Base-by-base conservation (phyloP, 2,797 vertebrate genomes). In the Paguma larvata region DNA sequence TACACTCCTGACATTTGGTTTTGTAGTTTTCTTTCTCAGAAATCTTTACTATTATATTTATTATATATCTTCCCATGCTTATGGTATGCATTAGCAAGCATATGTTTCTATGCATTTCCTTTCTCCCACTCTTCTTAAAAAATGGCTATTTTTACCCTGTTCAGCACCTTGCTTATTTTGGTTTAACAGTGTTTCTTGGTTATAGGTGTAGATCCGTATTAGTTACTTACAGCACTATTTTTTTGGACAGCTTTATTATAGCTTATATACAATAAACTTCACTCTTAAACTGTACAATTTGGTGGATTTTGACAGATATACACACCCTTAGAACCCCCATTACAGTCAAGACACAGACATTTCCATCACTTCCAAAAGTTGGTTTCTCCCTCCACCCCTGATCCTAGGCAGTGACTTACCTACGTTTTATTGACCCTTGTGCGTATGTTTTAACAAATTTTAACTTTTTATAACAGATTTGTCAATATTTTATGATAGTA, bases 261-360 rank as follows among this genome's bases (percentile, higher is more conserved):
- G 46, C 72, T 84, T 85, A 67, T 85, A 11, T 65, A 44, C 38
- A 18, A 15, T 80, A 79, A 80, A 73, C 2, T 30, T 38, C 3
- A 34, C 53, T 25, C 51, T 96, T 53, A 51, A 89, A 51, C 46
- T 85, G 41, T 68, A 82, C 13, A 89, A 3, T 84, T 87, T 88
- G 30, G n/a, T 94, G 32, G 34, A 8, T 89, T 92, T 89, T 96
- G 80, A 95, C 72, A 89, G 80, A 84, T 63, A 25, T 32, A 25
- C 38, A 75, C 48, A 46, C 30, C 85, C 4, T 44, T 89, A 27
- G 41, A 93, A 77, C 65, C 18, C 51, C 51, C 19, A 88, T 34
- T 19, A 59, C 19, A 84, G 2, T 88, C 12, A 78, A 32, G 30
- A 72, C 77, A 84, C 18, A 86, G 46, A 63, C 3, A 53, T 51